Evolutionary conservation across 2,113 vertebrate species (phyloP).

Genomic region (Rynchops niger): DNA sequence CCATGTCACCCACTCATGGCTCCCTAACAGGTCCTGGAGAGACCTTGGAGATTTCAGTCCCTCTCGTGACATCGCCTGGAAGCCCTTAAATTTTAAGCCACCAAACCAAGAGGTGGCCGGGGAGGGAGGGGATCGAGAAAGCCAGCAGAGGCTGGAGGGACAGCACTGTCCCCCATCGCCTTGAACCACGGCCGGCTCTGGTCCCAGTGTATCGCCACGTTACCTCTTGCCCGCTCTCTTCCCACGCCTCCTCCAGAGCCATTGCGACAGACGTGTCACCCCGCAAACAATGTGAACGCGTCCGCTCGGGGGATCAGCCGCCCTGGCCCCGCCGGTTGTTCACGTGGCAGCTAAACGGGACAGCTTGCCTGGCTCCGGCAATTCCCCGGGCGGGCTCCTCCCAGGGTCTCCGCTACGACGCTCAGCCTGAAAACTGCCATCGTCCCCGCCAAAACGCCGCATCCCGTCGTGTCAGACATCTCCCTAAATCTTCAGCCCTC

Average conservation of each 20-base stretch:
- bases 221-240: neutral
- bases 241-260: rapidly evolving
- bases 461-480: neutral
- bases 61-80: neutral
- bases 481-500: neutral
- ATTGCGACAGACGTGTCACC: rapidly evolving
- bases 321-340: rapidly evolving
- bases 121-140: neutral
- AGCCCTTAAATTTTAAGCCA: neutral
- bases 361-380: rapidly evolving
- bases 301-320: rapidly evolving
- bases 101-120: rapidly evolving
- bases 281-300: rapidly evolving
- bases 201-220: rapidly evolving
- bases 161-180: rapidly evolving
- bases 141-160: rapidly evolving
- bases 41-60: neutral
- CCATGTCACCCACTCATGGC: rapidly evolving
- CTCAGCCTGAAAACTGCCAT: neutral
- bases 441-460: neutral
- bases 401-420: rapidly evolving
- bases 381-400: rapidly evolving
- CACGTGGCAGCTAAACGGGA: neutral
- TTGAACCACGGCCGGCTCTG: rapidly evolving
- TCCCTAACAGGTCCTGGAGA: neutral